A percentile compares a stretch with the other conserved stretches of the same genome.
These are phyloP conservation scores for Coregonus ussuriensis DNA, from an alignment of 2,797 vertebrate species.

Conservation along the genomic window DNA sequence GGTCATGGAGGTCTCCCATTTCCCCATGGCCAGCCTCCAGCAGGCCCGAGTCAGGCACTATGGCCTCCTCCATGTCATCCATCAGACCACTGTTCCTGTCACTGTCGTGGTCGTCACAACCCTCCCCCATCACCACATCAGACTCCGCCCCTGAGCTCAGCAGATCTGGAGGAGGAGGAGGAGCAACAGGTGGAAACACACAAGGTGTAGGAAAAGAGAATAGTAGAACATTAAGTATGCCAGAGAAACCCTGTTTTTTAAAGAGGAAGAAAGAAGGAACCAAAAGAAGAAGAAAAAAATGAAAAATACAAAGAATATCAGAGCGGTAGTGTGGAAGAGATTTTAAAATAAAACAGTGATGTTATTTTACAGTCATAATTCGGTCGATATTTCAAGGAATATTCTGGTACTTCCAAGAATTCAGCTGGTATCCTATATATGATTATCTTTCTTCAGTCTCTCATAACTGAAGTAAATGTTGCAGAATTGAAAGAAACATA, in stretches of 20 bases:
- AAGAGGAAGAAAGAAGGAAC: too few species aligned
- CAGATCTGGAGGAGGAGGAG: conserved; percentile 76
- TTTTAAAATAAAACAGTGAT: not conserved
- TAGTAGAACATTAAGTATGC: not conserved
- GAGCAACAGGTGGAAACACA: not conserved
- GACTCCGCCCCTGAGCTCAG: conserved; percentile 92
- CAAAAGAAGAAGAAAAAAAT: too few species aligned
- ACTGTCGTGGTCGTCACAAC: conserved; percentile 80
- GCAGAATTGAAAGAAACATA: not conserved
- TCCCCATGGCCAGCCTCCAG: conserved; percentile 80
- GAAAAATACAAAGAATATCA: not conserved
- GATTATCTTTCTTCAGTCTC: not conserved
- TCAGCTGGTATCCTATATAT: not conserved
- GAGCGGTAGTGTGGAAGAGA: not conserved
- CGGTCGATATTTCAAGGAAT: not conserved
- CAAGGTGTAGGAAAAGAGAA: not conserved
- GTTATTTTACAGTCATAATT: not conserved
- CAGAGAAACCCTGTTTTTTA: too few species aligned
- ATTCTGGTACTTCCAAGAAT: not conserved
- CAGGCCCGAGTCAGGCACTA: conserved; percentile 79
- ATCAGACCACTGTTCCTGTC: conserved; percentile 84
- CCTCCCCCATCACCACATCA: conserved; percentile 89
- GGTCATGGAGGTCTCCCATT: conserved; percentile 85
- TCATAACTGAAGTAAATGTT: not conserved
- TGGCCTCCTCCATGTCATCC: conserved; percentile 91